Conservation (phyloP, 2,797 vertebrate genomes). For the Myotis findleyi region DNA sequence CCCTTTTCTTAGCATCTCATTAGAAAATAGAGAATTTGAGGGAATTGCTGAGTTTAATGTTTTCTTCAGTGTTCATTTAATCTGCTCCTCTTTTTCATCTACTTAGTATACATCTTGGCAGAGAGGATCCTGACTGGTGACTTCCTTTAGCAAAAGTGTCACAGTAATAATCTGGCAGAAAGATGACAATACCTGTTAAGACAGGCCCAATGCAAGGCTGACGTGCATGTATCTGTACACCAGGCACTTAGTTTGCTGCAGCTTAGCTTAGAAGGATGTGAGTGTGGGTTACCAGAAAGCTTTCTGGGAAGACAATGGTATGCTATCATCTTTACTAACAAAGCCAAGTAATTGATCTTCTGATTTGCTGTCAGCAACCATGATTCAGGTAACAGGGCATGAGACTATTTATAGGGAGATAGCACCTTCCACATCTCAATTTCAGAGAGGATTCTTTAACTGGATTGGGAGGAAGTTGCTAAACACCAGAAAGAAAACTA, state of each 20-base stretch:
- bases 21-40: conserved; percentile 48
- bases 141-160: conserved; percentile 33
- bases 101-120: not conserved
- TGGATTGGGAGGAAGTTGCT: conserved; percentile 41
- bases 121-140: not conserved
- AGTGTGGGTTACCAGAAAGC: not conserved
- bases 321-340: conserved; percentile 59
- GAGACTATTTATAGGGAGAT: conserved; percentile 40
- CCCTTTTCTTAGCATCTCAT: not conserved
- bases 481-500: conserved; percentile 19
- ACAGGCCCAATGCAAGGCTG: not conserved
- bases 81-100: conserved; percentile 21
- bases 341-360: conserved; percentile 66
- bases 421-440: conserved; percentile 60
- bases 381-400: conserved; percentile 55
- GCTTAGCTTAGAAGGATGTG: not conserved
- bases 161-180: not conserved
- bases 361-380: conserved; percentile 64
- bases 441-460: conserved; percentile 38
- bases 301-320: not conserved
- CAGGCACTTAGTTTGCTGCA: not conserved
- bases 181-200: conserved; percentile 8
- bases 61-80: conserved; percentile 15
- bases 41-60: conserved; percentile 46
- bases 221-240: not conserved